Evolutionary conservation across 2,888 invertebrate genomes (phyloP).

Genomic region (Andrena minutula): DNA sequence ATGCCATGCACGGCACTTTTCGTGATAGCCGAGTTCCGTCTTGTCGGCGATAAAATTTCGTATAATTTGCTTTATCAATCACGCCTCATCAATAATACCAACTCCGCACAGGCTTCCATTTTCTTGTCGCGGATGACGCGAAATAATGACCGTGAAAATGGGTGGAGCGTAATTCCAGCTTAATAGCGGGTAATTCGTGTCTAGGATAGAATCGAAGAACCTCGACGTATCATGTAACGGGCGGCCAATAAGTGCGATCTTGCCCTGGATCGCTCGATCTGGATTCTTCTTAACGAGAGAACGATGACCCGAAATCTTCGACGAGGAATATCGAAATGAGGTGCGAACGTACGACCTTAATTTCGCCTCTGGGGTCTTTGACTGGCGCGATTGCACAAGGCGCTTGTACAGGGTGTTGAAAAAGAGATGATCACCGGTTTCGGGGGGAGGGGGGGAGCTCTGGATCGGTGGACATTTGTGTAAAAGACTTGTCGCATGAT

Average conservation of each 20-base stretch:
- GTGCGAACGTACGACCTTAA: slow-evolving; percentile 58
- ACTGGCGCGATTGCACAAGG: slow-evolving; percentile 39
- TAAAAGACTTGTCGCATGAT: too few relatives aligned
- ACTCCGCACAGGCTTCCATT: too few relatives aligned
- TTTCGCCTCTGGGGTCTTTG: slow-evolving; percentile 37
- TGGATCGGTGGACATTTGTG: too few relatives aligned
- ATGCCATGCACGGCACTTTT: too few relatives aligned
- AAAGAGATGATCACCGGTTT: too few relatives aligned
- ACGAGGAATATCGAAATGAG: slow-evolving; percentile 46
- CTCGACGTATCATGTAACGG: slow-evolving; percentile 43
- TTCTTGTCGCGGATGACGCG: neutral
- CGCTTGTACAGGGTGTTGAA: slow-evolving; percentile 6
- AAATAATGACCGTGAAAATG: slow-evolving; percentile 24
- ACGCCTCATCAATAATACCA: too few relatives aligned
- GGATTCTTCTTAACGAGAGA: slow-evolving; percentile 28
- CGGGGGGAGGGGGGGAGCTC: too few relatives aligned
- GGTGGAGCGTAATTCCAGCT: slow-evolving; percentile 31
- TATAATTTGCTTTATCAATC: too few relatives aligned
- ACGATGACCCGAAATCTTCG: slow-evolving; percentile 48
- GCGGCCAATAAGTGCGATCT: slow-evolving; percentile 46
- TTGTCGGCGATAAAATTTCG: too few relatives aligned
- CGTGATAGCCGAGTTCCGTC: too few relatives aligned
- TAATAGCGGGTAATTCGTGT: slow-evolving; percentile 54
- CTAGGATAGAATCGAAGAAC: slow-evolving; percentile 48
- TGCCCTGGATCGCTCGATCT: slow-evolving; percentile 46